Base-by-base conservation (phyloP, 2,888 invertebrate genomes). In the Aleiodes testaceus region DNA sequence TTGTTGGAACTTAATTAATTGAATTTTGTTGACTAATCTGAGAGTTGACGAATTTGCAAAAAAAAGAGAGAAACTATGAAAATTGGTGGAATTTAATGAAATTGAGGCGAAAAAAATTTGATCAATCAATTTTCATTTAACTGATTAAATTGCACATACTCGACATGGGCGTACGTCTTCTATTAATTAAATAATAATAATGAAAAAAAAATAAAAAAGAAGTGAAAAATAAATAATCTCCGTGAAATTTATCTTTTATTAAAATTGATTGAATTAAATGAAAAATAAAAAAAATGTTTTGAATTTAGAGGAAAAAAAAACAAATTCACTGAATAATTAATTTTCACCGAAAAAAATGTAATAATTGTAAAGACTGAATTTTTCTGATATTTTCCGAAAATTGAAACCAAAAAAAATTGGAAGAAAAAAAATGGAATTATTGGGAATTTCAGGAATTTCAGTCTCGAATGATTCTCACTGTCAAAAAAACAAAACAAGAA, bases 321-420 rank as follows among this genome's bases (percentile, higher is more conserved):
- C 11, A 52, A 66, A 66, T 16, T 52, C 63, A 49, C n/a, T 7
- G n/a, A 50, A 11, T 1, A 52, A 18, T 61, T 52, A 52, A n/a
- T 61, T 52, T n/a, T 26, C 16, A 45, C 3, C 36, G 44, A 47
- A 68, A 68, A 72, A 68, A 68, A 68, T 49, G 50, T 49, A 59
- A 63, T 42, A 63, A 66, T 72, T 66, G 61, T 69, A 70, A 70
- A 52, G 42, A 66, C 18, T 66, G 45, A 18, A 30, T 2, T 55
- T n/a, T 55, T n/a, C 30, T 26, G 14, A 14, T 22, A 55, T 30
- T 14, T 30, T 16, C 36, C 18, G 12, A 42, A 61, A 61, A 61
- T 26, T 26, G 3, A 61, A 16, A 7, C 44, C 2, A 44, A 61
- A 44, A 5, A 3, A 16, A 18, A 16, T 36, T 9, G 36, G 44